A percentile compares a stretch with the other conserved stretches of the same genome.
Conservation (phyloP, 2,888 invertebrate genomes). For the Mactromeris polynyma region DNA sequence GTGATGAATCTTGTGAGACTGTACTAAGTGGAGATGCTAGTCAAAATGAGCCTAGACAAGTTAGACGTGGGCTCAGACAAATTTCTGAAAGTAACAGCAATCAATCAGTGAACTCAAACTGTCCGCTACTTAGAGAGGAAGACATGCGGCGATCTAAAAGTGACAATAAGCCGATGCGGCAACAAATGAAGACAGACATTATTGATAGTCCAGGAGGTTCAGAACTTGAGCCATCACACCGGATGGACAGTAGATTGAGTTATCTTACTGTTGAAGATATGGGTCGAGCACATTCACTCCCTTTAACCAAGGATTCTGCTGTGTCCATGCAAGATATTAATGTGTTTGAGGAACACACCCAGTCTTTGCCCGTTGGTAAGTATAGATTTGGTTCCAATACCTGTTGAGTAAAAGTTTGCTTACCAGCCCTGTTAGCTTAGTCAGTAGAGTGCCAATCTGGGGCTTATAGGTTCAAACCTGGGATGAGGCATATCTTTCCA, state of each 20-base stretch:
- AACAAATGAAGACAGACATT: slow-evolving; percentile 42
- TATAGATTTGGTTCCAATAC: not conserved
- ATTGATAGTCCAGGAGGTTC: slow-evolving; percentile 47
- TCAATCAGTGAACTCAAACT: slow-evolving; percentile 41
- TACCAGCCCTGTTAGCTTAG: no score
- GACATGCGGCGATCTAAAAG: slow-evolving; percentile 49
- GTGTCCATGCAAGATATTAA: slow-evolving; percentile 64
- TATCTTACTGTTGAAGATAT: slow-evolving; percentile 30
- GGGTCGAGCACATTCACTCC: slow-evolving; percentile 28
- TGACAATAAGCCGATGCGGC: slow-evolving; percentile 44
- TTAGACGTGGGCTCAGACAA: slow-evolving; percentile 54
- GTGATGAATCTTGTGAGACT: slow-evolving; percentile 30
- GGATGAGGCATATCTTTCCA: not conserved
- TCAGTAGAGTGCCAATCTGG: no score
- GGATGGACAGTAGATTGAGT: slow-evolving; percentile 18
- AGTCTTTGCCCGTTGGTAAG: slow-evolving; percentile 32
- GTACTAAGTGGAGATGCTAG: slow-evolving; percentile 14
- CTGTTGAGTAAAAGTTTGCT: no score
- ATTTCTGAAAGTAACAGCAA: slow-evolving; percentile 57
- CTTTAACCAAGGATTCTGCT: slow-evolving; percentile 46
- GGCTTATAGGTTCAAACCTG: not conserved
- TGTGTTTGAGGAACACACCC: slow-evolving; percentile 53
- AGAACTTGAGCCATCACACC: slow-evolving; percentile 54
- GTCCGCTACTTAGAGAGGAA: slow-evolving; percentile 22
- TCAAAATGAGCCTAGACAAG: slow-evolving; percentile 14